Evolutionary conservation across 2,797 vertebrate species (phyloP).

Genomic region (Anguilla obscura): DNA sequence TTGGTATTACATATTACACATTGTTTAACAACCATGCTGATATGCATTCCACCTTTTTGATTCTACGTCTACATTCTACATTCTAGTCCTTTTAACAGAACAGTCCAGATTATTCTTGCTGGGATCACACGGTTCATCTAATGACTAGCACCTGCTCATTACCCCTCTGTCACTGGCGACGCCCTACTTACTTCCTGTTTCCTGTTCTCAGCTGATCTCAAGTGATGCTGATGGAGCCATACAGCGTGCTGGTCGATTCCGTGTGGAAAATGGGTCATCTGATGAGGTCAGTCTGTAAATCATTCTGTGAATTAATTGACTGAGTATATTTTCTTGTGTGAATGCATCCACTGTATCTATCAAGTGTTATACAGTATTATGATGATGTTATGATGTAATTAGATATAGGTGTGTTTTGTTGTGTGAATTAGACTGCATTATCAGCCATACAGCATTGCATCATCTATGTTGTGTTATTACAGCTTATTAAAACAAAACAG

Average conservation of each 20-base stretch:
- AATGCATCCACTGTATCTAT: neutral
- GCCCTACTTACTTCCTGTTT: slow-evolving; percentile 2
- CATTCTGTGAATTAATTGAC: neutral
- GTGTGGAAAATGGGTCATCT: slow-evolving; percentile 95
- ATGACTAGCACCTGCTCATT: neutral
- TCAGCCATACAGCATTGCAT: neutral
- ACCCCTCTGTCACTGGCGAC: neutral
- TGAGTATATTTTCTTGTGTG: neutral
- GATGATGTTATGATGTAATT: neutral
- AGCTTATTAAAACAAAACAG: neutral
- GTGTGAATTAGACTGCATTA: neutral
- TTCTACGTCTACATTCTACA: neutral
- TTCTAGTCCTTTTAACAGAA: neutral
- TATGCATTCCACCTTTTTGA: no score
- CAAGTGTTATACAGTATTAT: neutral
- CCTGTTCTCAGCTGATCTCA: slow-evolving; percentile 85
- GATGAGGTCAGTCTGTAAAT: slow-evolving; percentile 79
- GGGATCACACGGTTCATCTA: neutral
- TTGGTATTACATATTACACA: no score
- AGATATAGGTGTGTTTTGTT: neutral
- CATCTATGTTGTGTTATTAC: neutral
- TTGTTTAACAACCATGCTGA: no score
- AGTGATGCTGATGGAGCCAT: slow-evolving; percentile 98
- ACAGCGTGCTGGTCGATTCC: slow-evolving; percentile 96
- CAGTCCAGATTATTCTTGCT: neutral